These are phyloP conservation scores for Telmatochromis sp. DNA, from an alignment of 2,113 vertebrate species.

Conservation along the genomic window DNA sequence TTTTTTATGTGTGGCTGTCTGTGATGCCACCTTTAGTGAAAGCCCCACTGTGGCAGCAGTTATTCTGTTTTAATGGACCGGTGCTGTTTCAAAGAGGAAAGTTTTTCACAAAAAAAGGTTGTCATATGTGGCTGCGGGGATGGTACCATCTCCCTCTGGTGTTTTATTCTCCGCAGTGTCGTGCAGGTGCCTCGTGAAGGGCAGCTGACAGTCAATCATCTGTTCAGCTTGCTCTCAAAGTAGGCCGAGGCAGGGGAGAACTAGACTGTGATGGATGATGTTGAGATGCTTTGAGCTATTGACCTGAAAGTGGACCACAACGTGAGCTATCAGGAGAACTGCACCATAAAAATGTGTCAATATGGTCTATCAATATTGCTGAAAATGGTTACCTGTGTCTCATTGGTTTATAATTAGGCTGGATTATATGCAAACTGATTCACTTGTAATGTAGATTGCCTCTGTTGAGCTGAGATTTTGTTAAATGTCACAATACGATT, in stretches of 20 bases:
- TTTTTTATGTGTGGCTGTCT: neutral
- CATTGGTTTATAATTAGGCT: neutral
- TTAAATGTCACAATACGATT: neutral
- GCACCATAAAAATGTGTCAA: slow-evolving; percentile 27
- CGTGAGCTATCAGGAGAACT: slow-evolving; percentile 31
- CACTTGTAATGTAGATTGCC: neutral
- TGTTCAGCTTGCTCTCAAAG: slow-evolving; percentile 18
- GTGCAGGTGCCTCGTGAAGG: slow-evolving; percentile 21
- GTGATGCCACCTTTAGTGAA: slow-evolving; percentile 1
- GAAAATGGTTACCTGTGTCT: slow-evolving; percentile 14
- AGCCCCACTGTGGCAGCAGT: neutral
- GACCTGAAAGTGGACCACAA: slow-evolving; percentile 29
- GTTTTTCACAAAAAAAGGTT: neutral
- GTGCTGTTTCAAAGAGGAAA: neutral
- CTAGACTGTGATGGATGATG: slow-evolving; percentile 49
- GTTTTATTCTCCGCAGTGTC: slow-evolving; percentile 9
- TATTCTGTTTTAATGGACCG: slow-evolving; percentile 18
- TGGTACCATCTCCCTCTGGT: neutral
- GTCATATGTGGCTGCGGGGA: neutral
- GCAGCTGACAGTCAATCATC: slow-evolving; percentile 56
- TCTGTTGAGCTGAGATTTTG: neutral
- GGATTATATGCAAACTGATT: neutral
- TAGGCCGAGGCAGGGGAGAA: slow-evolving; percentile 10
- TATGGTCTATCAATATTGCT: slow-evolving; percentile 9
- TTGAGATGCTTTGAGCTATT: slow-evolving; percentile 43